phyloP scores from a whole-genome alignment of 2,797 vertebrate genomes.

The Acipenser oxyrinchus region DNA sequence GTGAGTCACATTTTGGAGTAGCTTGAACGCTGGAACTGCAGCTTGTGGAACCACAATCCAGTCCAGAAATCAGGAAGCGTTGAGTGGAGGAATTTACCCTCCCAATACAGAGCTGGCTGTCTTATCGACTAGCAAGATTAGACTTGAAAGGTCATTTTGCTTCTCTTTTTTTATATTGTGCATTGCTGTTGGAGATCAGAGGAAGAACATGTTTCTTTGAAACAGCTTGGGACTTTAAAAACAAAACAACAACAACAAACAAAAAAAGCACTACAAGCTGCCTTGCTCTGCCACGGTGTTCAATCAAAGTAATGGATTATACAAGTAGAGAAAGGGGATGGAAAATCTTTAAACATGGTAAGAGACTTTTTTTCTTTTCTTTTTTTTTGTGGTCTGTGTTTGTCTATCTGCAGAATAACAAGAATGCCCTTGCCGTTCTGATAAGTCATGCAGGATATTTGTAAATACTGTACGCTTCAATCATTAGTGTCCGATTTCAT shows the following conservation, averaged over 20 bases:
- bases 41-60: conserved; percentile 6
- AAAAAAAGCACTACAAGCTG: no score
- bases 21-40: not conserved
- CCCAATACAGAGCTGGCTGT: not conserved
- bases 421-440: not conserved
- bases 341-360: not conserved
- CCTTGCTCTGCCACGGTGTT: no score
- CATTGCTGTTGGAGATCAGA: no score
- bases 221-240: no score
- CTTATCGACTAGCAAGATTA: no score
- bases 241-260: no score
- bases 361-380: not conserved
- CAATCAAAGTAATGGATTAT: not conserved
- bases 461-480: not conserved
- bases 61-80: conserved; percentile 22
- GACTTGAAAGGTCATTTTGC: no score
- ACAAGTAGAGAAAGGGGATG: not conserved
- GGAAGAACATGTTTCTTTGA: no score
- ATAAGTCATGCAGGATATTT: not conserved
- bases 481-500: not conserved
- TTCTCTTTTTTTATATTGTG: no score
- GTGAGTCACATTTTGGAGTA: conserved; percentile 16
- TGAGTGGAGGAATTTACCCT: not conserved
- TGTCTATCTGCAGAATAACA: not conserved
- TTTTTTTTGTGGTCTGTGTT: not conserved